phyloP scores from a whole-genome alignment of 2,888 invertebrate species.

The Tryphoninae sp. region DNA sequence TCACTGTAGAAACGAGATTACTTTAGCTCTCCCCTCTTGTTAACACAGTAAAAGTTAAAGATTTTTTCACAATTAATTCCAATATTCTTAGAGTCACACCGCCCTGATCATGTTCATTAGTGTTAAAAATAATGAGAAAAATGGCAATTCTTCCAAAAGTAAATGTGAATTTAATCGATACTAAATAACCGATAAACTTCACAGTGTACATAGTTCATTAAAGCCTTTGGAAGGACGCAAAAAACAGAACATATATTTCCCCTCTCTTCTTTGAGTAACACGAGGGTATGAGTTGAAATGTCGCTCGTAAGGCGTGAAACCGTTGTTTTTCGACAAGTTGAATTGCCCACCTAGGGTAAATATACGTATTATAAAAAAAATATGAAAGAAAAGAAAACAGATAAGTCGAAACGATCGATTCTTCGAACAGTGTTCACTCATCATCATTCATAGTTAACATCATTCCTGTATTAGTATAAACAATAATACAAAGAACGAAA shows the following conservation, averaged over 20 bases:
- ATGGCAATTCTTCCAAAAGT: conserved; percentile 52
- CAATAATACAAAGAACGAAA: conserved; percentile 60
- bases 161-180: conserved; percentile 50
- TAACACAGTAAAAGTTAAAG: not conserved
- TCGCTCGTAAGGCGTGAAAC: conserved; percentile 63
- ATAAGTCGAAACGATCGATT: conserved; percentile 63
- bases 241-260: conserved; percentile 1
- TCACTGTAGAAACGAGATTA: conserved; percentile 11
- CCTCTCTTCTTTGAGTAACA: not conserved
- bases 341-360: conserved; percentile 70
- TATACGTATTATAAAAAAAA: conserved; percentile 63
- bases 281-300: conserved; percentile 56
- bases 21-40: not conserved
- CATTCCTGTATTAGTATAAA: conserved; percentile 75
- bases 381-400: conserved; percentile 11
- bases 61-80: conserved; percentile 4
- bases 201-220: conserved; percentile 60
- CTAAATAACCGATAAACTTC: conserved; percentile 35
- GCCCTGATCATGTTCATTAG: not conserved
- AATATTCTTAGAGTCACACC: not conserved
- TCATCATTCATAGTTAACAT: conserved; percentile 70
- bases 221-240: conserved; percentile 32
- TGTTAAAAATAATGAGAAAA: conserved; percentile 8
- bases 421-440: conserved; percentile 67
- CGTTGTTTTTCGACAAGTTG: conserved; percentile 69